Base-by-base conservation (phyloP, 1,140 invertebrate genomes). In the Drosophila triauraria region DNA sequence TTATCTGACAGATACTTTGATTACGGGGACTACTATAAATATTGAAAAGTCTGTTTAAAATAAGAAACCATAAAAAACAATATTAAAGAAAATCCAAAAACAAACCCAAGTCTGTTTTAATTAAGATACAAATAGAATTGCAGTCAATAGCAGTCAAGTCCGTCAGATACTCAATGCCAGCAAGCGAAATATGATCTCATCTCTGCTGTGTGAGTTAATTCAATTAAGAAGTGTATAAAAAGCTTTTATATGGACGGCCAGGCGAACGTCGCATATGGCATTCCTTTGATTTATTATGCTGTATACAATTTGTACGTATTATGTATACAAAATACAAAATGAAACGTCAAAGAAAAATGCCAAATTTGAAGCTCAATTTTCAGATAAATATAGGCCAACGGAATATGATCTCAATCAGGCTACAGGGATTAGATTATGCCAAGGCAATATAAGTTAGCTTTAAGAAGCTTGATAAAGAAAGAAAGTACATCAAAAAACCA, bases 211-310 rank as follows among this genome's bases (percentile, higher is more conserved):
- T 27, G 17, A 53, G 12, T 53, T 38, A 35, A 53, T 23, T 53
- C 51, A 53, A 53, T 53, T 23, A 38, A 53, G 38, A 38, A 20
- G 0, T 13, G 51, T 53, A 35, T 20, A 15, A 53, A 53, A 53
- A 53, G 17, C n/a, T 23, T 23, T 6, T 62, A 42, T 32, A 51
- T 58, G 12, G 13, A 50, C 64, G 12, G 9, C 13, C 9, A 25
- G 17, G 17, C 17, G 6, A 51, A 43, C 30, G 40, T 67, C 61
- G 6, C 60, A 69, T 53, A 46, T 67, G 47, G 40, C 10, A 17
- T 61, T 44, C 30, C 38, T n/a, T 0, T 38, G 43, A 44, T 46
- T 53, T 53, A 44, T 13, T 38, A 51, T 27, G 27, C 30, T 51
- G 1, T 32, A 25, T 32, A 53, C 25, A 17, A 32, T 27, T 17